Conservation (phyloP, 2,797 vertebrate genomes). For the Alosa sapidissima region DNA sequence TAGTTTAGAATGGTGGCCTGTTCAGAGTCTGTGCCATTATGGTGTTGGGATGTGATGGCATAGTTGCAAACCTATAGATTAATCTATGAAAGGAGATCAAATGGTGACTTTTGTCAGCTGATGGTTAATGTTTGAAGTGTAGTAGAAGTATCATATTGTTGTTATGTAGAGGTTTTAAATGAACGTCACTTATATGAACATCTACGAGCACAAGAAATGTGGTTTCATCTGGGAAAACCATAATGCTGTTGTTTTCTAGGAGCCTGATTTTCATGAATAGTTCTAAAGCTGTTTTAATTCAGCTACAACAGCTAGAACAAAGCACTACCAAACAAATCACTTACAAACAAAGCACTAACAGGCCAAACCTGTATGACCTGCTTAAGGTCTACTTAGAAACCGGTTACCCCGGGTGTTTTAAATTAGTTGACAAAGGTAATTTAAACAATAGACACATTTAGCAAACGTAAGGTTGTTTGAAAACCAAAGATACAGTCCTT, state of each 20-base stretch:
- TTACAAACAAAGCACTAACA: no score
- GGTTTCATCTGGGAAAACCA: no score
- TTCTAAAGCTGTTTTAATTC: background rate
- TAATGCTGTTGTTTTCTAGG: no score
- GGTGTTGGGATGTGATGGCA: background rate
- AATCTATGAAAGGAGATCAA: background rate
- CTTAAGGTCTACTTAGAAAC: background rate
- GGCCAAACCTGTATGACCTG: background rate
- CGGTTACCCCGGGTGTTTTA: background rate
- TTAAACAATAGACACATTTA: no score
- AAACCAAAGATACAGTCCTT: background rate
- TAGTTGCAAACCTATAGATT: background rate
- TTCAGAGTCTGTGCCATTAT: background rate
- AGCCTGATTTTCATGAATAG: no score
- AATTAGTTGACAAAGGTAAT: no score
- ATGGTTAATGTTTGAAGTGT: background rate
- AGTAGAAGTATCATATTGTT: background rate
- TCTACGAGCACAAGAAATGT: no score
- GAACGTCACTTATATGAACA: no score
- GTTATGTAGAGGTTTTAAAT: background rate
- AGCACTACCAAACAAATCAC: background rate
- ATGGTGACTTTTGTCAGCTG: background rate
- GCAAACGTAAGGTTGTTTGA: background rate
- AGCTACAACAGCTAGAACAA: background rate
- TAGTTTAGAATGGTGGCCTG: background rate